Evolutionary conservation across 92 coral and sea anemone species (phyloP).

Genomic region (Isaurus tuberculatus): DNA sequence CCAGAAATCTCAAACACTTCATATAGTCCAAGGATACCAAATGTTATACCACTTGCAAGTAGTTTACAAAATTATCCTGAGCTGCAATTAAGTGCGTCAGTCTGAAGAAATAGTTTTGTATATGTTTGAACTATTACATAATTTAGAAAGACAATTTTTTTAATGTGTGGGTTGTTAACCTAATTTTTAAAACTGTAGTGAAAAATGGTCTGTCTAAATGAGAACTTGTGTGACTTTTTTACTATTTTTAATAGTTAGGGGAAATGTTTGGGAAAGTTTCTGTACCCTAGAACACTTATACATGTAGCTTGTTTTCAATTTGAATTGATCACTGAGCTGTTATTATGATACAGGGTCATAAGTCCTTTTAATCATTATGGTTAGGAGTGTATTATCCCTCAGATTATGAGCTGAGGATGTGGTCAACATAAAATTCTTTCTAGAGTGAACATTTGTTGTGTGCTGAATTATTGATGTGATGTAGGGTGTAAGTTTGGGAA

Average conservation of each 20-base stretch:
- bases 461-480: too few species aligned
- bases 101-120: conserved; percentile 8
- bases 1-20: conserved; percentile 64
- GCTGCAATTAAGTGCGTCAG: conserved; percentile 68
- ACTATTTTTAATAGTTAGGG: not conserved
- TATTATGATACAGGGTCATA: too few species aligned
- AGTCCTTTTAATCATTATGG: too few species aligned
- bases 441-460: too few species aligned
- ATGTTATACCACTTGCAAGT: conserved; percentile 79
- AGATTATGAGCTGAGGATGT: too few species aligned
- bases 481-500: too few species aligned
- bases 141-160: not conserved
- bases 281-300: too few species aligned
- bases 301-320: too few species aligned
- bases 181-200: not conserved
- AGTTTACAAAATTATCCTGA: conserved; percentile 83
- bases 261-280: too few species aligned
- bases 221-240: not conserved
- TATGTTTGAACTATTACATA: not conserved
- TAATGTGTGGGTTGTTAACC: not conserved
- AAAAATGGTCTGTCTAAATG: not conserved
- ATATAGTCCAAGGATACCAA: conserved; percentile 82
- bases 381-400: too few species aligned
- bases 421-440: too few species aligned
- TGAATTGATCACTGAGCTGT: too few species aligned